phyloP scores from a whole-genome alignment of 2,113 vertebrate genomes.

The Gulo gulo region DNA sequence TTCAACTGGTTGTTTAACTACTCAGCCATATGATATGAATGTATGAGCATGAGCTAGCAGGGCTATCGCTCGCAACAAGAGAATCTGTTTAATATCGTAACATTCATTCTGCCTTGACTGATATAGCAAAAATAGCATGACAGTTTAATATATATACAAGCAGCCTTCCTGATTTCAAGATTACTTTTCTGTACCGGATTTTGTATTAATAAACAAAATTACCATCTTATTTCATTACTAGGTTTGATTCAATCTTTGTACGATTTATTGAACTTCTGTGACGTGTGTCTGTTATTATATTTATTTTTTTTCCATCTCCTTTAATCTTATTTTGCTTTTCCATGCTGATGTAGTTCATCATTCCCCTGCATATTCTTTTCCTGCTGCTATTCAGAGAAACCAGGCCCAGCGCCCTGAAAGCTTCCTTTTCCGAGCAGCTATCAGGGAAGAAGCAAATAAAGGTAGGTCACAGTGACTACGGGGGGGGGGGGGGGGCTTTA shows the following conservation, averaged over 20 bases:
- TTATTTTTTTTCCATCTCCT: slow-evolving; percentile 47
- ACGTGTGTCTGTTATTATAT: slow-evolving; percentile 34
- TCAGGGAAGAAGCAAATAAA: slow-evolving; percentile 91
- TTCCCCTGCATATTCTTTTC: slow-evolving; percentile 86
- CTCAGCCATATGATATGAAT: neutral
- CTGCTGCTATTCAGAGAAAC: slow-evolving; percentile 84
- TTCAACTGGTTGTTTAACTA: neutral
- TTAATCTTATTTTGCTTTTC: slow-evolving; percentile 56
- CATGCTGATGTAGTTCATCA: slow-evolving; percentile 87
- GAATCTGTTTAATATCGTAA: neutral
- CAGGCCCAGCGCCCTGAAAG: slow-evolving; percentile 90
- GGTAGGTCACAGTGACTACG: slow-evolving; percentile 82
- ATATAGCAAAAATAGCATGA: neutral
- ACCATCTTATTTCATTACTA: slow-evolving; percentile 66
- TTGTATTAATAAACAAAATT: slow-evolving; percentile 72
- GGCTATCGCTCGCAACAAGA: neutral
- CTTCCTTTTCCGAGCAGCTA: slow-evolving; percentile 91
- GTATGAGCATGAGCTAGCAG: neutral
- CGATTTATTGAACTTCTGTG: slow-evolving; percentile 69
- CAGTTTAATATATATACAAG: slow-evolving; percentile 37
- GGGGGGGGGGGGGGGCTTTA: neutral
- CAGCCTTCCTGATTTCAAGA: slow-evolving; percentile 48
- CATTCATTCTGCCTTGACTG: neutral
- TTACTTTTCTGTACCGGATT: slow-evolving; percentile 33
- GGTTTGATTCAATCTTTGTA: slow-evolving; percentile 67